Conservation (phyloP, 2,888 invertebrate genomes). For the Lymantria monacha region DNA sequence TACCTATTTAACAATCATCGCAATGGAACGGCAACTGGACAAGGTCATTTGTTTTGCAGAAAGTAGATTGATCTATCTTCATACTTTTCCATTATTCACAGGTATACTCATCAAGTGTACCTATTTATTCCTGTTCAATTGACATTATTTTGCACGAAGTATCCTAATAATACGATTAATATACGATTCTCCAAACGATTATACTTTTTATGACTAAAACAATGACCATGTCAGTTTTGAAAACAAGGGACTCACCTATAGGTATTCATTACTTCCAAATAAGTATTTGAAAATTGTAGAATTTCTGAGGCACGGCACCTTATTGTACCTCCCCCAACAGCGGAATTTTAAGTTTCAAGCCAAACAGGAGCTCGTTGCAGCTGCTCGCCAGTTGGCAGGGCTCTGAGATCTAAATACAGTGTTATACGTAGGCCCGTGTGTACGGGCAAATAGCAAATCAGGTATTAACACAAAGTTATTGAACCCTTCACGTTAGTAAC, state of each 20-base stretch:
- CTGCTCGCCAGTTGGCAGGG: constrained; percentile 26
- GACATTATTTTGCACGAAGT: background rate
- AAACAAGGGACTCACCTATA: constrained; percentile 52
- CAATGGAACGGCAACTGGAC: background rate
- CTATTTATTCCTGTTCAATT: constrained; percentile 4
- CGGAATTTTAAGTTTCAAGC: constrained; percentile 23
- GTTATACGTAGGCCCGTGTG: constrained; percentile 60
- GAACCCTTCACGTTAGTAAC: constrained; percentile 58
- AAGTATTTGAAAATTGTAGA: constrained; percentile 16
- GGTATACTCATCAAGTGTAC: constrained; percentile 9
- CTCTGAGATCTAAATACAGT: constrained; percentile 69
- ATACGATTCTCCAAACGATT: background rate
- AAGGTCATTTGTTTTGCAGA: background rate
- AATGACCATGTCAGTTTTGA: constrained; percentile 35
- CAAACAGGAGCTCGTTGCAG: constrained; percentile 23
- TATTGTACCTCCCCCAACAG: constrained; percentile 18
- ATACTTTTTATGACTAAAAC: constrained; percentile 11
- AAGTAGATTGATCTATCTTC: background rate
- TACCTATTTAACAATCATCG: background rate
- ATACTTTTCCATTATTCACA: background rate
- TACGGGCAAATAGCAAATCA: constrained; percentile 41
- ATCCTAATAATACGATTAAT: background rate
- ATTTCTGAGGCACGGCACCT: constrained; percentile 17
- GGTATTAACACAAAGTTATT: constrained; percentile 35
- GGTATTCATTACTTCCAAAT: constrained; percentile 21